Evolutionary conservation across 37 sponge, comb jelly and placozoan species (phyloP).

Genomic region (Eunapius fragilis): DNA sequence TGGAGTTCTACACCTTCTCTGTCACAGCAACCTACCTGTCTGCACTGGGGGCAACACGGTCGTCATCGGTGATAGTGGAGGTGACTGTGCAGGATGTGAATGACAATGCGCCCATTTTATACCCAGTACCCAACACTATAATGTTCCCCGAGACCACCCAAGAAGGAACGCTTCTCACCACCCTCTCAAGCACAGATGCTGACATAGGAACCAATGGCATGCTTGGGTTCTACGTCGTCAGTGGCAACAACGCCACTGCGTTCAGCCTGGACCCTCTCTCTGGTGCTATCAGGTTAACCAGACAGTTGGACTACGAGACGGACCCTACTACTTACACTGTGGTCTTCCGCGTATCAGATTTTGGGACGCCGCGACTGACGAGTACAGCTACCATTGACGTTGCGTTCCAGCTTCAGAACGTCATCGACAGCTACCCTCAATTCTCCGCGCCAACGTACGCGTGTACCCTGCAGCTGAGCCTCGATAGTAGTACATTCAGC

Average conservation of each 20-base stretch:
- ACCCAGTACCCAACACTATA: neutral
- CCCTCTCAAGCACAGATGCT: constrained; percentile 26
- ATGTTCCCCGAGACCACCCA: constrained; percentile 14
- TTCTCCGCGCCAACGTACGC: constrained; percentile 46
- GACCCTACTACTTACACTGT: neutral
- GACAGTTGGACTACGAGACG: constrained; percentile 51
- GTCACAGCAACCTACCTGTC: constrained; percentile 54
- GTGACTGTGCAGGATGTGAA: constrained; percentile 58
- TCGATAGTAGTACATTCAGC: neutral
- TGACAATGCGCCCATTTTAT: constrained; percentile 48
- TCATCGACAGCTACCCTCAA: constrained; percentile 59
- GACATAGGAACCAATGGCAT: constrained; percentile 52
- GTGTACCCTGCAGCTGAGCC: constrained; percentile 23
- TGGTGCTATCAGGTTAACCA: constrained; percentile 40
- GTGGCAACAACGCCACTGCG: constrained; percentile 53
- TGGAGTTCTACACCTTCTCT: constrained; percentile 6
- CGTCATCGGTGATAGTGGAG: constrained; percentile 29
- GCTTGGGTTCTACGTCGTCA: constrained; percentile 22
- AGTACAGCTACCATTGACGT: neutral
- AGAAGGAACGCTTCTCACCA: constrained; percentile 9
- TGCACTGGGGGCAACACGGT: neutral
- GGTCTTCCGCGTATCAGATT: constrained; percentile 32
- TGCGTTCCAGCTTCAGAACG: constrained; percentile 21
- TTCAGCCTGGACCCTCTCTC: constrained; percentile 53
- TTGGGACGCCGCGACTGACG: constrained; percentile 15